These are phyloP conservation scores for Vannuccia rotundouncinata DNA, from an alignment of 2,888 invertebrate genomes.

Conservation along the genomic window DNA sequence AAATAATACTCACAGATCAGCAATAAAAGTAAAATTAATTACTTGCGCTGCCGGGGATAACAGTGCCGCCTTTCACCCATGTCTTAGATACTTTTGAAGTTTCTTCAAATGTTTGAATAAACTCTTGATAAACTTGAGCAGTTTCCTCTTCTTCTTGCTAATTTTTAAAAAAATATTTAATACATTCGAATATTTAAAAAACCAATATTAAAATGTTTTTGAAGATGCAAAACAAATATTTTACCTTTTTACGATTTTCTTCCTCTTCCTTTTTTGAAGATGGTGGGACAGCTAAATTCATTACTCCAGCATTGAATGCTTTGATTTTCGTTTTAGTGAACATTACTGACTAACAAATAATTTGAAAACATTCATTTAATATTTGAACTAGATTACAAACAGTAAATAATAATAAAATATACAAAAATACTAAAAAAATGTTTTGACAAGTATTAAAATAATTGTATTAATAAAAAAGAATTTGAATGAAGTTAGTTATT, in stretches of 20 bases:
- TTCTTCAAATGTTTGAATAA: conserved; percentile 38
- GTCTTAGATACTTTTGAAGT: conserved; percentile 1
- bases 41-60: conserved; percentile 36
- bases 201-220: no score
- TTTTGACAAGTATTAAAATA: no score
- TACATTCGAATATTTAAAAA: no score
- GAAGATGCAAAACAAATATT: no score
- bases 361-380: no score
- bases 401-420: no score
- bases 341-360: no score
- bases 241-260: background rate
- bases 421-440: no score
- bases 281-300: conserved; percentile 13
- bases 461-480: no score
- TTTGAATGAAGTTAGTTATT: no score
- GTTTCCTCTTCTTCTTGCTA: conserved; percentile 37
- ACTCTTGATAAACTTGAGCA: conserved; percentile 38
- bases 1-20: background rate
- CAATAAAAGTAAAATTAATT: background rate
- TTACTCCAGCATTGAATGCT: conserved; percentile 29
- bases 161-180: no score
- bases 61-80: conserved; percentile 39
- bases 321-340: conserved; percentile 10
- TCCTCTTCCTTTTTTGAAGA: conserved; percentile 11
- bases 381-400: no score